Evolutionary conservation across 2,113 vertebrate genomes (phyloP).

Genomic region (Noctilio leporinus): DNA sequence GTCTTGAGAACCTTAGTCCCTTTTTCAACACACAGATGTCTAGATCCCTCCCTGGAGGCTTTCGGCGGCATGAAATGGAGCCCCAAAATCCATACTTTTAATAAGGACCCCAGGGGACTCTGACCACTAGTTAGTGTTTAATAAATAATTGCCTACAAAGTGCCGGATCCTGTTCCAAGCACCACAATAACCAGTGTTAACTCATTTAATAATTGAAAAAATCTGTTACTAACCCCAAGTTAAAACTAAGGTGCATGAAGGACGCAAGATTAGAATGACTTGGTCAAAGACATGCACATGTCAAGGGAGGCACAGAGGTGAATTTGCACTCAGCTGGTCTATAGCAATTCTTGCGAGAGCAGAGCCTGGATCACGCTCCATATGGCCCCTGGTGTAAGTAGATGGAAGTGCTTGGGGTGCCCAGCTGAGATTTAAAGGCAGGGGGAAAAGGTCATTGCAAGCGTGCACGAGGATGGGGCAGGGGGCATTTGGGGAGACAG

Average conservation of each 20-base stretch:
- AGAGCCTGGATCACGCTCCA: neutral
- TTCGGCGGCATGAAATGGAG: neutral
- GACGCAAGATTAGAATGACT: neutral
- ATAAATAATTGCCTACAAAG: neutral
- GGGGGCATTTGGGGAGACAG: neutral
- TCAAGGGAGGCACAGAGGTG: neutral
- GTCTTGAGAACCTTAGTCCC: neutral
- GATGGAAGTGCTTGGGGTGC: neutral
- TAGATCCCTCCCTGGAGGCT: neutral
- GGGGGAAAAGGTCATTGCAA: neutral
- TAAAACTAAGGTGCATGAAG: neutral
- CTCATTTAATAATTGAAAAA: neutral
- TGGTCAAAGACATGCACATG: neutral
- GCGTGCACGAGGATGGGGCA: neutral
- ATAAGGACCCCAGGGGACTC: neutral
- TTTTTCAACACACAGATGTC: slow-evolving; percentile 23
- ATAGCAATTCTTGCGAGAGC: neutral
- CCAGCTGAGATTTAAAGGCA: neutral
- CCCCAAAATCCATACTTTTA: neutral
- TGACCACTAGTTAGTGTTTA: neutral
- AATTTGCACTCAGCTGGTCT: neutral
- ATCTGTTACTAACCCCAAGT: neutral
- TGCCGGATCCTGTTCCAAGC: neutral
- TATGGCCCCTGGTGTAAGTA: neutral
- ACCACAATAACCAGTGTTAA: neutral